These are phyloP conservation scores for Anser brachyrhynchus DNA, from an alignment of 2,113 vertebrate species.

Conservation along the genomic window DNA sequence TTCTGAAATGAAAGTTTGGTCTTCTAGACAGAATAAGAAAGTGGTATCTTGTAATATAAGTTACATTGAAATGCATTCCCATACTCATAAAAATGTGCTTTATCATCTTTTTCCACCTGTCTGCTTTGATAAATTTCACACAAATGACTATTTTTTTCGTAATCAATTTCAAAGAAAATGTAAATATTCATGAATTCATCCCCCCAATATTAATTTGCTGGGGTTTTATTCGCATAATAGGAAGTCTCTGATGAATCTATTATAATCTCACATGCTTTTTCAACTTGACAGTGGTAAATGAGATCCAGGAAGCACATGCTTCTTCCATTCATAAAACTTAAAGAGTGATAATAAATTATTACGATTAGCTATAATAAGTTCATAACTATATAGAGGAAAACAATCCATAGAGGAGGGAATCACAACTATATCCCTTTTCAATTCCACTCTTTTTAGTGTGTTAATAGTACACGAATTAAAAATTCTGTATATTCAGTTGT, in stretches of 20 bases:
- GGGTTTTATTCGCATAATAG: neutral
- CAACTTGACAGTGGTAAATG: conserved; percentile 25
- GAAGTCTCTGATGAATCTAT: conserved; percentile 17
- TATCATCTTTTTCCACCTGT: conserved; percentile 38
- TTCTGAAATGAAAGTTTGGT: conserved; percentile 16
- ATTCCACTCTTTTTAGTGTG: neutral
- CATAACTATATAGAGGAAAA: neutral
- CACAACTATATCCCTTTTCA: neutral
- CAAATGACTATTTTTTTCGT: conserved; percentile 35
- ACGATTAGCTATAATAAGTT: neutral
- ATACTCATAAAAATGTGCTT: conserved; percentile 13
- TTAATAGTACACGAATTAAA: neutral
- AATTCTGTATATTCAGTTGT: neutral
- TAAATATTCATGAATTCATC: conserved; percentile 41
- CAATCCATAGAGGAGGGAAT: neutral
- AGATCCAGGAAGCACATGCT: neutral
- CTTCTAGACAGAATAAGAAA: conserved; percentile 13
- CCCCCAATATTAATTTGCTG: conserved; percentile 30
- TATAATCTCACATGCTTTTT: conserved; percentile 24
- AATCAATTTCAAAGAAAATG: conserved; percentile 39
- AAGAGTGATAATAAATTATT: conserved; percentile 3
- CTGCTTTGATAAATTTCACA: conserved; percentile 26
- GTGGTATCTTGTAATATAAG: neutral
- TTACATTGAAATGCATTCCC: neutral
- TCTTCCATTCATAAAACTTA: conserved; percentile 1